A percentile compares a stretch with the other conserved stretches of the same genome.
These are phyloP conservation scores for Aspiorhynchus laticeps DNA, from an alignment of 2,113 vertebrate species.

Conservation along the genomic window DNA sequence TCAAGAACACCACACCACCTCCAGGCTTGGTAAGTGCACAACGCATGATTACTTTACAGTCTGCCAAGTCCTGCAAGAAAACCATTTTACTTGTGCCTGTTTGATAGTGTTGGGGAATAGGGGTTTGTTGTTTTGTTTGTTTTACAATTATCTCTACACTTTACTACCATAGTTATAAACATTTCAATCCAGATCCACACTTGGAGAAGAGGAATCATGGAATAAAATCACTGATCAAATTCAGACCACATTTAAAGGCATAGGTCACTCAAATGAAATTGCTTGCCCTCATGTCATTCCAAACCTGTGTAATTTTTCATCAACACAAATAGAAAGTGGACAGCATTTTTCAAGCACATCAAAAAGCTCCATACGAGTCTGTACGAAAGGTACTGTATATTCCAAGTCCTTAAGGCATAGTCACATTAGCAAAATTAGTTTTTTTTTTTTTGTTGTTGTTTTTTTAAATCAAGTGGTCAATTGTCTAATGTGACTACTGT, in stretches of 20 bases:
- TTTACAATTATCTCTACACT: background rate
- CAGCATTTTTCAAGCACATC: background rate
- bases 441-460: no score
- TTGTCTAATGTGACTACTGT: no score
- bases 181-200: background rate
- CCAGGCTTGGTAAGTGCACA: slow-evolving; percentile 42
- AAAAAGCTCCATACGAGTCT: background rate
- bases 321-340: no score
- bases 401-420: background rate
- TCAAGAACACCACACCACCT: slow-evolving; percentile 29
- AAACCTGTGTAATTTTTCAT: background rate
- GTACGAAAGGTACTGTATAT: background rate
- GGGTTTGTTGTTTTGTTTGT: background rate
- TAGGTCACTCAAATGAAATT: background rate
- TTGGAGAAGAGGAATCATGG: background rate
- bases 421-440: background rate
- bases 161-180: background rate
- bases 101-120: background rate
- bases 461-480: background rate
- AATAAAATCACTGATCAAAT: background rate
- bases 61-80: slow-evolving; percentile 15
- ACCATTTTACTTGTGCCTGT: background rate
- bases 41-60: slow-evolving; percentile 22
- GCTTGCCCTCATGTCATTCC: background rate
- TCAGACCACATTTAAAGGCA: background rate